Conservation (phyloP, 2,797 vertebrate species). For the Pteropus rufus region DNA sequence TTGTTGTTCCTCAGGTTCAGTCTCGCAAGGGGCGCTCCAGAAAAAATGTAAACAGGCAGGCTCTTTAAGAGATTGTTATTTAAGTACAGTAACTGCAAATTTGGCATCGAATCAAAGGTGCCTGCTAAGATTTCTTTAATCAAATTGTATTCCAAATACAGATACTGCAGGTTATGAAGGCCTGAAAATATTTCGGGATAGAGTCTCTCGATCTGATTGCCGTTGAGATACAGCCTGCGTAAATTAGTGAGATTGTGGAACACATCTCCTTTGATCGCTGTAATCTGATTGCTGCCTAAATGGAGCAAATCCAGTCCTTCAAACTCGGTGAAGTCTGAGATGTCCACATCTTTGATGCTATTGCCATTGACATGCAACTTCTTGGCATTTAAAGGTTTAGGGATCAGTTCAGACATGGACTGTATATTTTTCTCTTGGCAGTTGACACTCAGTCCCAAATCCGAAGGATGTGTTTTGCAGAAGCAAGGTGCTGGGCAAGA, state of each 20-base stretch:
- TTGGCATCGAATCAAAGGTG: constrained; percentile 97
- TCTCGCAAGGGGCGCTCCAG: constrained; percentile 92
- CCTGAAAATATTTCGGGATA: constrained; percentile 97
- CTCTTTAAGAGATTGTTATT: constrained; percentile 97
- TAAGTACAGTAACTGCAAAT: constrained; percentile 96
- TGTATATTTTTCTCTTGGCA: constrained; percentile 97
- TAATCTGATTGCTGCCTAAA: constrained; percentile 97
- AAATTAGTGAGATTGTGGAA: constrained; percentile 97
- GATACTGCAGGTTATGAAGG: constrained; percentile 95
- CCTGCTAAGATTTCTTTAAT: constrained; percentile 97
- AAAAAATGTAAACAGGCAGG: constrained; percentile 95
- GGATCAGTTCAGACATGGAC: constrained; percentile 90
- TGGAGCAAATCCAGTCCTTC: constrained; percentile 97
- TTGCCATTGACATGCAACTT: constrained; percentile 97
- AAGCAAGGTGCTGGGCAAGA: constrained; percentile 92
- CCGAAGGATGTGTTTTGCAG: constrained; percentile 97
- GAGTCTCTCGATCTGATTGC: constrained; percentile 96
- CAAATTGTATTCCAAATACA: constrained; percentile 99
- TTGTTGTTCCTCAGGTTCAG: constrained; percentile 98
- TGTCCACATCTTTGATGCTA: constrained; percentile 92
- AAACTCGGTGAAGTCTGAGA: constrained; percentile 91
- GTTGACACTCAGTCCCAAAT: constrained; percentile 96
- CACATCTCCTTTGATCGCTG: constrained; percentile 90
- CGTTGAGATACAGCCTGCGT: constrained; percentile 95
- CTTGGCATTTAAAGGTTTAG: constrained; percentile 95